Evolutionary conservation across 2,888 invertebrate species (phyloP).

Genomic region (Eupithecia subfuscata): DNA sequence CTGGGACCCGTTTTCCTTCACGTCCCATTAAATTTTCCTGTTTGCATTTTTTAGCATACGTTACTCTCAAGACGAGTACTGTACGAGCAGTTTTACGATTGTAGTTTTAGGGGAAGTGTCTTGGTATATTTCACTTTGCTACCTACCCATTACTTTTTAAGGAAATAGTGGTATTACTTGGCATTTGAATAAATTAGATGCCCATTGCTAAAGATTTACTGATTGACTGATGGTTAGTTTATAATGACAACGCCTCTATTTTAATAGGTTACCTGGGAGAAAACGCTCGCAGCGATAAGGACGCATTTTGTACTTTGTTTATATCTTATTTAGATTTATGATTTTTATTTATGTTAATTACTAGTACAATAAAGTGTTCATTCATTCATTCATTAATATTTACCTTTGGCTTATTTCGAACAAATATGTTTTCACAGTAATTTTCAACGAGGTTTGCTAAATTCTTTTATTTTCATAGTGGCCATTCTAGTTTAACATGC

Average conservation of each 20-base stretch:
- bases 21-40: constrained; percentile 83
- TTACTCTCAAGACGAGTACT: constrained; percentile 69
- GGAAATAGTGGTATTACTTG: background rate
- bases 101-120: constrained; percentile 69
- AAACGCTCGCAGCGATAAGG: too few species aligned
- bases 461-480: background rate
- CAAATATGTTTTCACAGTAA: constrained; percentile 1
- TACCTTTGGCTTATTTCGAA: background rate
- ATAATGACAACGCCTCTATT: too few species aligned
- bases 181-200: background rate
- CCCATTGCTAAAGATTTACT: background rate
- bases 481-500: constrained; percentile 40
- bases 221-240: too few species aligned
- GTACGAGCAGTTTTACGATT: constrained; percentile 73
- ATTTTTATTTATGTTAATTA: too few species aligned
- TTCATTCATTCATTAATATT: too few species aligned
- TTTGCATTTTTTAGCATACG: constrained; percentile 84
- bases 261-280: too few species aligned
- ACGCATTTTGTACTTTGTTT: too few species aligned
- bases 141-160: background rate
- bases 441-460: background rate
- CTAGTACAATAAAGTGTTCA: too few species aligned
- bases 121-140: constrained; percentile 19
- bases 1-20: constrained; percentile 78
- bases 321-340: too few species aligned